Base-by-base conservation (phyloP, 2,797 vertebrate genomes). In the Scomberomorus guttatus region DNA sequence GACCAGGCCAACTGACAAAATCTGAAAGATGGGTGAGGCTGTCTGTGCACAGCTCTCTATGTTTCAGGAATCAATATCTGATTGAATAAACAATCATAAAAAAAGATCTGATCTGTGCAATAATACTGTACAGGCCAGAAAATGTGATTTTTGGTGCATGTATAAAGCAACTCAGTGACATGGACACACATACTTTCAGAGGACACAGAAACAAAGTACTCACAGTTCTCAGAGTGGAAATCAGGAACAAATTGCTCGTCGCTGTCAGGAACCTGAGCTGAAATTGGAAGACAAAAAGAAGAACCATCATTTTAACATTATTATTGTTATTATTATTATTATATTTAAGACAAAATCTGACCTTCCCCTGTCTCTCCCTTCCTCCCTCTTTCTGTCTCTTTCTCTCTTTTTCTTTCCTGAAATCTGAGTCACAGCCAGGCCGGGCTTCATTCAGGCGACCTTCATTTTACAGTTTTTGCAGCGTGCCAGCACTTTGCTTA, bases 231-330 rank as follows among this genome's bases (percentile, higher is more conserved):
- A 71, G 98, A 97, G 77, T 98, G 97, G 91, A 98, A 97, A 94
- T 99, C 98, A 79, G 98, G 98, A 93, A 99, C 97, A 91, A 98
- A 99, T 86, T 98, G 98, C 91, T 99, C 98, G 79, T 99, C 98
- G 0, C 96, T 97, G 95, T 99, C 98, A 77, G 98, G 98, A 94
- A 99, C 98, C 94, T 99, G 98, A 96, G 98, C 98, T 99, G 96
- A 74, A 94, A 90, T 66, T 14, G 70, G 60, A 81, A 83, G 55
- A 64, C 63, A 67, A 67, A 73, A 68, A 75, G 25, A 85, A 25
- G 27, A 74, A 66, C 20, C 14, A 50, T 74, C 44, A 77, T 24
- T 72, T 68, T 56, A 48, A 63, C 20, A 51, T 80, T 72, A 80
- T 60, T 34, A 69, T 73, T 5, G 52, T n/a, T 52, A 34, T 51